Evolutionary conservation across 2,113 vertebrate species (phyloP).

Genomic region (Xiphias gladius): DNA sequence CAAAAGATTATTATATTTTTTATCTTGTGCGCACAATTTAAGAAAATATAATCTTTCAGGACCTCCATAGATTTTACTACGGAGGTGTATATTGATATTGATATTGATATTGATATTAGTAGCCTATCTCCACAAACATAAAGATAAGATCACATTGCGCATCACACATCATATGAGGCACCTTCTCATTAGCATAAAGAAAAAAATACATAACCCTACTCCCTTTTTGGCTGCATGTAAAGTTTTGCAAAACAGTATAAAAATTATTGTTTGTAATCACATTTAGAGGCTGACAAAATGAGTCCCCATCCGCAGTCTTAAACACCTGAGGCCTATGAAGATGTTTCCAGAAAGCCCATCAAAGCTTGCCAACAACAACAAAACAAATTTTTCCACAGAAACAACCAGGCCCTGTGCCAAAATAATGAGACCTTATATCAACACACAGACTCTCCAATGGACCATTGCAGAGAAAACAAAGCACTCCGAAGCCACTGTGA

Average conservation of each 20-base stretch:
- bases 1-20: too few relatives aligned
- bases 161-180: not conserved
- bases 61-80: too few relatives aligned
- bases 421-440: conserved; percentile 1
- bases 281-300: not conserved
- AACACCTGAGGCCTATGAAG: not conserved
- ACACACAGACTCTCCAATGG: not conserved
- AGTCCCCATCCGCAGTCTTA: too few relatives aligned
- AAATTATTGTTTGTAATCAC: not conserved
- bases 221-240: not conserved
- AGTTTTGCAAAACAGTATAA: not conserved
- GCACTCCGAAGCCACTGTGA: not conserved
- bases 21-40: too few relatives aligned
- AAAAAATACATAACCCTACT: not conserved
- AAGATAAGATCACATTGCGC: not conserved
- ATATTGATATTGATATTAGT: too few relatives aligned
- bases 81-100: too few relatives aligned
- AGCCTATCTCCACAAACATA: not conserved
- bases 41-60: too few relatives aligned
- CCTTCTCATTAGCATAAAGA: not conserved
- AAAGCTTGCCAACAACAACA: not conserved
- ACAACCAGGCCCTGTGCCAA: not conserved
- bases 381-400: not conserved
- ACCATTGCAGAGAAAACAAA: not conserved
- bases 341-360: not conserved